phyloP scores from a whole-genome alignment of 1,140 invertebrate species.

The Drepana arcuata region DNA sequence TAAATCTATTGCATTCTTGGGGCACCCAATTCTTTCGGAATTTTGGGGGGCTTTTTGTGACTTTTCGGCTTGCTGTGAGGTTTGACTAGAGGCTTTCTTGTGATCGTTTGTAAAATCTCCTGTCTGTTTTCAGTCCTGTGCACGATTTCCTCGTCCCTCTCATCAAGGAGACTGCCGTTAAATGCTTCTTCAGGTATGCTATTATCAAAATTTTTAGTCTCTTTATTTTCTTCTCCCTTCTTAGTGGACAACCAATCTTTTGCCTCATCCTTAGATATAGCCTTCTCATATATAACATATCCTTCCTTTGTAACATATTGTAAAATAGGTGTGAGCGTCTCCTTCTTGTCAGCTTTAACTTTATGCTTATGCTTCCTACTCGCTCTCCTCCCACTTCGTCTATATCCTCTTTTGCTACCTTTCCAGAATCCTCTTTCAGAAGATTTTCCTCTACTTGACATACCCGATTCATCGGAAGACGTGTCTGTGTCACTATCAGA shows the following conservation, averaged over 20 bases:
- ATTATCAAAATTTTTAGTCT: conserved; percentile 6
- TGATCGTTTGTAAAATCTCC: too few relatives aligned
- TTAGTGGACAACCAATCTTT: conserved; percentile 48
- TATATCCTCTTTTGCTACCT: conserved; percentile 4
- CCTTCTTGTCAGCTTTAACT: conserved; percentile 18
- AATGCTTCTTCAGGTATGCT: conserved; percentile 12
- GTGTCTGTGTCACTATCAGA: conserved; percentile 19
- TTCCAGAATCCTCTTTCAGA: conserved; percentile 30
- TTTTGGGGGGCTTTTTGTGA: too few relatives aligned
- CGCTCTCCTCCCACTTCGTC: conserved; percentile 13
- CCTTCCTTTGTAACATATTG: conserved; percentile 59
- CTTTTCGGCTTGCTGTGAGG: too few relatives aligned
- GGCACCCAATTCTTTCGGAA: too few relatives aligned
- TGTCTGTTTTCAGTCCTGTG: neutral
- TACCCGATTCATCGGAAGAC: conserved; percentile 23
- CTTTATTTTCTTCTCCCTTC: conserved; percentile 16
- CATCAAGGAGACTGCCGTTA: neutral
- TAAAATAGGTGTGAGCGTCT: conserved; percentile 37
- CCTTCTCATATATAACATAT: conserved; percentile 58
- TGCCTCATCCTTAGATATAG: conserved; percentile 50
- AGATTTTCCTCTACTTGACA: conserved; percentile 17
- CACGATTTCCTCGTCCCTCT: neutral
- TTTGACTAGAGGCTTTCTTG: too few relatives aligned
- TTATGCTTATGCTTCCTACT: conserved; percentile 12
- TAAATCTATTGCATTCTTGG: too few relatives aligned